A percentile compares a stretch with the other conserved stretches of the same genome.
Conservation (phyloP, 2,797 vertebrate species). For the Propithecus perrieri region DNA sequence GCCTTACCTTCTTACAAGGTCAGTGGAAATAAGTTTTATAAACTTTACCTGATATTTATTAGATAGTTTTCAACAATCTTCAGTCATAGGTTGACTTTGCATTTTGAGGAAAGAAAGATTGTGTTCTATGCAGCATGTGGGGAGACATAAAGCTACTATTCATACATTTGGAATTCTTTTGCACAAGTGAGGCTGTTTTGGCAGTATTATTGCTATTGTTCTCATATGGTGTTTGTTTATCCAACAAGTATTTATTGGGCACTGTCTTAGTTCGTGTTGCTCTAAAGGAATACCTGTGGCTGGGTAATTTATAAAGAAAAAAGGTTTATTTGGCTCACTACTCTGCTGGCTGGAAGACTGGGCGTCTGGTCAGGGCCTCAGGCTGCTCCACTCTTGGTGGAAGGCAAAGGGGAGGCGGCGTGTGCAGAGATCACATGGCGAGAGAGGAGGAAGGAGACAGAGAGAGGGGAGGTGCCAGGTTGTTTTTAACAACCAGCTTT, state of each 20-base stretch:
- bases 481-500: not conserved
- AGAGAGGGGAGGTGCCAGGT: not conserved
- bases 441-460: not conserved
- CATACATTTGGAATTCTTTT: conserved; percentile 13
- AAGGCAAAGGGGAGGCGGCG: not conserved
- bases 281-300: not conserved
- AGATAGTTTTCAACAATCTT: not conserved
- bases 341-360: not conserved
- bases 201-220: not conserved
- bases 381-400: not conserved
- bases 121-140: not conserved
- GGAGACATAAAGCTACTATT: not conserved
- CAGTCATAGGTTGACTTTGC: not conserved
- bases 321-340: not conserved
- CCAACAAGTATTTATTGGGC: not conserved
- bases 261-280: not conserved
- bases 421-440: too few species aligned
- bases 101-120: not conserved
- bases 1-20: conserved; percentile 94
- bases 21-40: not conserved
- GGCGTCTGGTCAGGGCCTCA: not conserved
- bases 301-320: not conserved
- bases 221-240: not conserved
- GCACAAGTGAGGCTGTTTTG: not conserved
- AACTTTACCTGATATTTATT: not conserved